phyloP scores from a whole-genome alignment of 2,888 invertebrate species.

The Pristionchus fissidentatus region DNA sequence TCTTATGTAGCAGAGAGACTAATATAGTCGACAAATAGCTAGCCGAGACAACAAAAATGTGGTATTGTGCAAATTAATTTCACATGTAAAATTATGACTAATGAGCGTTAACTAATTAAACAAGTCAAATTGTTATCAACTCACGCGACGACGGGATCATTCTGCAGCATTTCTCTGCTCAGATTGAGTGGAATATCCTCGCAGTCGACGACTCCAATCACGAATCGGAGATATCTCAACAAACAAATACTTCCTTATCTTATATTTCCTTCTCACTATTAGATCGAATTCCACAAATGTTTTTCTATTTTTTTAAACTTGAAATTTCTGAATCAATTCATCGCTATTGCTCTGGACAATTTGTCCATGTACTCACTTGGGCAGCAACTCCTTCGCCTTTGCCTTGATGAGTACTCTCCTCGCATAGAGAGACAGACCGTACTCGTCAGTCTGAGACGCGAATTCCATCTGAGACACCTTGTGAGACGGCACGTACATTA shows the following conservation, averaged over 20 bases:
- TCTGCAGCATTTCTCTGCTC: conserved; percentile 93
- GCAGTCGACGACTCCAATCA: conserved; percentile 96
- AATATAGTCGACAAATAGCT: too few relatives aligned
- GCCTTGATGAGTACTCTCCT: conserved; percentile 86
- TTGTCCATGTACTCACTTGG: conserved; percentile 53
- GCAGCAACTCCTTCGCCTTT: conserved; percentile 71
- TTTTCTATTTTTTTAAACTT: too few relatives aligned
- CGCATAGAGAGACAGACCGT: conserved; percentile 90
- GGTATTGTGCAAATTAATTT: too few relatives aligned
- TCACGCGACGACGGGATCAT: conserved; percentile 86
- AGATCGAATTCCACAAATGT: too few relatives aligned
- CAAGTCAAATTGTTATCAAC: too few relatives aligned
- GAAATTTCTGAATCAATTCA: not conserved
- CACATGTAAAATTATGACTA: not conserved
- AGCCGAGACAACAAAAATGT: too few relatives aligned
- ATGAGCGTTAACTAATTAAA: not conserved
- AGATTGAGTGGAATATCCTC: conserved; percentile 98
- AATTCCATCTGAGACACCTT: conserved; percentile 92
- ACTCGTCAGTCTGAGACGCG: conserved; percentile 81
- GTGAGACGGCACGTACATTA: conserved; percentile 93
- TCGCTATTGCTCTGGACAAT: not conserved
- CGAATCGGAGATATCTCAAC: conserved; percentile 89
- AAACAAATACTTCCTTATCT: conserved; percentile 50
- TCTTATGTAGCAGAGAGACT: not conserved
- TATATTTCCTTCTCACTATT: not conserved